Conservation (phyloP, 2,113 vertebrate genomes). For the Sardina pilchardus region DNA sequence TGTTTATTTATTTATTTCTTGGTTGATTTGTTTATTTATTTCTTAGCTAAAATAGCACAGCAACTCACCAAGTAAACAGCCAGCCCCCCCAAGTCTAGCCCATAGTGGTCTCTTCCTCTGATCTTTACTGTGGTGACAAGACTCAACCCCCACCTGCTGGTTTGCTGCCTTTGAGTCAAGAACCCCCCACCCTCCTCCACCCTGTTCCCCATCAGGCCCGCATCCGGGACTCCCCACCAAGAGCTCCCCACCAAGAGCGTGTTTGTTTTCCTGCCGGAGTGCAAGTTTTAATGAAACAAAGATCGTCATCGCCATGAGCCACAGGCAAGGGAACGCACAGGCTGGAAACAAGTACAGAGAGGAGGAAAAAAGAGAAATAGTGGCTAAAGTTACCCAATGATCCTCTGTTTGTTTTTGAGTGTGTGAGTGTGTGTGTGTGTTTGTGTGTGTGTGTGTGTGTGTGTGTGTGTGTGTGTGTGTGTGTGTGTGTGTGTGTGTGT, state of each 20-base stretch:
- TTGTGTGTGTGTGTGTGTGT: neutral
- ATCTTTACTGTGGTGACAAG: neutral
- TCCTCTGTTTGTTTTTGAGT: neutral
- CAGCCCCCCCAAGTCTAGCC: neutral
- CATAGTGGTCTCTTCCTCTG: constrained; percentile 10
- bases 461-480: neutral
- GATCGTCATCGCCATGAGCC: constrained; percentile 25
- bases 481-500: neutral
- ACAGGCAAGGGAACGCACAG: constrained; percentile 15
- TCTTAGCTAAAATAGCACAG: neutral
- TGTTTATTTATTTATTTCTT: neutral
- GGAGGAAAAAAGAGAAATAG: too few relatives aligned
- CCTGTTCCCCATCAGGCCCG: neutral
- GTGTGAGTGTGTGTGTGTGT: neutral
- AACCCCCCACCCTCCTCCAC: too few relatives aligned
- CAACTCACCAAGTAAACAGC: constrained; percentile 11
- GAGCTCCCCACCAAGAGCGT: constrained; percentile 21
- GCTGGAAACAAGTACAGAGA: too few relatives aligned
- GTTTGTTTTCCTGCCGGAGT: constrained; percentile 35
- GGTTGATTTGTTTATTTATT: neutral
- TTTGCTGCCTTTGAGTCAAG: constrained; percentile 8
- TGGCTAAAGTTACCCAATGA: too few relatives aligned
- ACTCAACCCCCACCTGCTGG: constrained; percentile 30
- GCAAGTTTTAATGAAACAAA: constrained; percentile 35
- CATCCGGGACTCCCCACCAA: neutral